Percentiles rank a stretch among this genome's conserved stretches.
phyloP scores from a whole-genome alignment of 2,797 vertebrate species.

The Microtus obscurus region DNA sequence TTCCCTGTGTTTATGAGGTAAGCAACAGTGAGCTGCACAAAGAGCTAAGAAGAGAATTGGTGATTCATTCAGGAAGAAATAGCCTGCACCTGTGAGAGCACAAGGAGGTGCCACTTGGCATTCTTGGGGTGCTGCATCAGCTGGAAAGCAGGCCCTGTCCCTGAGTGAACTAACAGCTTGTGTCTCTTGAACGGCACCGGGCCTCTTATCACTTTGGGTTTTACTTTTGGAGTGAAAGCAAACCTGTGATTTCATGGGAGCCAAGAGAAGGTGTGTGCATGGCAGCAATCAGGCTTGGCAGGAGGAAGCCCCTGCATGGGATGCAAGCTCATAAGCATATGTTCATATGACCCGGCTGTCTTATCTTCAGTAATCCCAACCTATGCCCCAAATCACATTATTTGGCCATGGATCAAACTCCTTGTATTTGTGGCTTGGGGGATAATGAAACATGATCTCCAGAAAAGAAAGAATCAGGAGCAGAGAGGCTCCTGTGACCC shows the following conservation, averaged over 20 bases:
- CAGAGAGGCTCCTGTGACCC: slow-evolving; percentile 59
- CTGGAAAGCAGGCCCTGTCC: slow-evolving; percentile 72
- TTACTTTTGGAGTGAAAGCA: slow-evolving; percentile 78
- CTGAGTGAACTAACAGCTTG: slow-evolving; percentile 72
- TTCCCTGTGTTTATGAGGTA: background rate
- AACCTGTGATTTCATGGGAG: slow-evolving; percentile 75
- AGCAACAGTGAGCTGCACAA: slow-evolving; percentile 20
- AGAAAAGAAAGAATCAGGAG: slow-evolving; percentile 73
- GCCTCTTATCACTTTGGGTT: slow-evolving; percentile 68
- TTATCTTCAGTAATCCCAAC: slow-evolving; percentile 82
- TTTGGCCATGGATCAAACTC: slow-evolving; percentile 75
- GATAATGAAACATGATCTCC: slow-evolving; percentile 71
- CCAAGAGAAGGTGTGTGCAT: slow-evolving; percentile 54
- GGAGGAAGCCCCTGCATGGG: slow-evolving; percentile 53
- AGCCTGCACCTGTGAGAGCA: slow-evolving; percentile 70
- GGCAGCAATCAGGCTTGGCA: slow-evolving; percentile 62
- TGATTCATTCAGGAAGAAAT: slow-evolving; percentile 75
- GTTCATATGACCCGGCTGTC: slow-evolving; percentile 77
- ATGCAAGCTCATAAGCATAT: slow-evolving; percentile 78
- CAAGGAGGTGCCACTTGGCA: slow-evolving; percentile 71
- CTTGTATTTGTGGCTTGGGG: slow-evolving; percentile 77
- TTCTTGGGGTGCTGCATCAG: slow-evolving; percentile 73
- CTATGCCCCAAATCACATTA: slow-evolving; percentile 76
- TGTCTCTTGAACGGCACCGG: background rate
- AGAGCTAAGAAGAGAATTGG: background rate